These are phyloP conservation scores for Gorsachius goisagi DNA, from an alignment of 2,113 vertebrate genomes.

Conservation along the genomic window DNA sequence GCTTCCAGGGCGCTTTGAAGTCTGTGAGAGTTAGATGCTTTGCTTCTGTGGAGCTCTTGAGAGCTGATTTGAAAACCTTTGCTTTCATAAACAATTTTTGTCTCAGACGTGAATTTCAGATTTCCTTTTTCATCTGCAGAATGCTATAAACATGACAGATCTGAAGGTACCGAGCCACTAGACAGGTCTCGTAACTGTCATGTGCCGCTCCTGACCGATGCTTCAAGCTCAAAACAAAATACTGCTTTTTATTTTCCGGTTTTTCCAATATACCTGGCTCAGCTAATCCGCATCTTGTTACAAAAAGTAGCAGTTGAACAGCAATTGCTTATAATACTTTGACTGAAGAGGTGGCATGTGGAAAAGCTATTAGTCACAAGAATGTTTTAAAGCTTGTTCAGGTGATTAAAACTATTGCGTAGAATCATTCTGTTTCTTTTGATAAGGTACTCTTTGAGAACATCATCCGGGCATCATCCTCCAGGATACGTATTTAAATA, in stretches of 20 bases:
- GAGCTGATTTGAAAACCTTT: neutral
- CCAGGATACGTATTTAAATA: neutral
- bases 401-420: neutral
- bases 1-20: constrained; percentile 5
- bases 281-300: neutral
- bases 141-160: neutral
- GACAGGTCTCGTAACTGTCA: neutral
- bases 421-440: neutral
- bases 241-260: neutral
- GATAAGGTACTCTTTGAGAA: neutral
- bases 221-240: neutral
- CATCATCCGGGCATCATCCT: neutral
- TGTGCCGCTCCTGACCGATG: rapidly evolving
- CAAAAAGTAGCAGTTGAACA: neutral
- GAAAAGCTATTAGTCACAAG: neutral
- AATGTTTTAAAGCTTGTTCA: neutral
- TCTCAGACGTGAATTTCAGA: constrained; percentile 10
- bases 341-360: neutral
- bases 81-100: constrained; percentile 22
- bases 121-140: neutral
- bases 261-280: neutral
- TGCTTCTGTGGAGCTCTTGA: neutral
- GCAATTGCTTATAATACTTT: neutral
- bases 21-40: neutral
- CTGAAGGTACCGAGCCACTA: neutral